Evolutionary conservation across 2,888 invertebrate genomes (phyloP), one percentile per base, ranked within the genome.

Genomic region (Girardia tigrina): DNA sequence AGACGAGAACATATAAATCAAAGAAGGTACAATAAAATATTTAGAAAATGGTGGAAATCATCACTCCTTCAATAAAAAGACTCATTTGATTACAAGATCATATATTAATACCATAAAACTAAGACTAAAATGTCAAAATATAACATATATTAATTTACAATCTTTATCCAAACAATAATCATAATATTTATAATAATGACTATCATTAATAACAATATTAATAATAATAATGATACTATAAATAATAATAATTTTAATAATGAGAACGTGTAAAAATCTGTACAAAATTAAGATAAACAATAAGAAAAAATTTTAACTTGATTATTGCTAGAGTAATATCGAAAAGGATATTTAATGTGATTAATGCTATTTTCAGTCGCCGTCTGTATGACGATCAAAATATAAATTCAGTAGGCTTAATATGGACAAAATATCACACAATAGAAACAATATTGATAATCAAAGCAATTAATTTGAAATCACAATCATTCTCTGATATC

Each of bases 241-340:
- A 36, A 36, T 36, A 36, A 36, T 36, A 36, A 36, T 36, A 36
- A 36, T 36, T n/a, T n/a, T 56, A 56, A 12, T 56, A 56, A 56
- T 56, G 56, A 56, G 56, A 56, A 56, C 4, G 23, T 56, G 56
- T 56, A 56, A 56, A 56, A 56, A 56, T 56, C 56, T 56, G 56
- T 56, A 56, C 56, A 56, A 56, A 56, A 56, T 56, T 4, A 56
- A 56, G 56, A 16, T 56, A 56, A 56, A 56, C 56, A 36, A 36
- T 8, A 36, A 36, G 16, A 36, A 36, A 36, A 36, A 36, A n/a
- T 20, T 56, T 56, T 56, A 56, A 56, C 56, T 56, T 56, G 4
- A n/a, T 56, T 56, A 56, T 56, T 56, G 56, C 56, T 56, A 56
- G 4, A 56, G 23, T 16, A 56, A 16, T 16, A 56, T 56, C 56